Evolutionary conservation across 2,888 invertebrate genomes (phyloP), one percentile per base, ranked within the genome.

Genomic region (Branchellion lobata): DNA sequence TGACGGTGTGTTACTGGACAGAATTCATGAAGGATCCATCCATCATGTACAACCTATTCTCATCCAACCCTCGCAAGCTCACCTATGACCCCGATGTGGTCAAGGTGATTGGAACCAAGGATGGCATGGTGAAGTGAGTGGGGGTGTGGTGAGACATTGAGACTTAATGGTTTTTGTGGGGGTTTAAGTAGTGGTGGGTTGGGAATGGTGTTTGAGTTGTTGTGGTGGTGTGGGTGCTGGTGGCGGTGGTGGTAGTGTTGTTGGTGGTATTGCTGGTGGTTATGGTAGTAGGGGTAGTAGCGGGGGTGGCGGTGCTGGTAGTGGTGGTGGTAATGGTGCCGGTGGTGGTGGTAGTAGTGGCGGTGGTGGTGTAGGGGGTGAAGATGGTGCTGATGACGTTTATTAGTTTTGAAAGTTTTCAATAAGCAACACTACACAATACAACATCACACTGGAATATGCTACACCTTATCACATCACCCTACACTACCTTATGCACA

Each of bases 121-220:
- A 79, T 36, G 79, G 79, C 33, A 79, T 79, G 79, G 69, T 79
- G 33, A 68, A 79, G 79, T 79, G 40, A 79, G 75, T 75, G 61
- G n/a, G n/a, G 61, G 61, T 18, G 5, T 57, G 61, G 61, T 24
- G 61, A 5, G 5, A 5, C n/a, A n/a, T n/a, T n/a, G n/a, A n/a
- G n/a, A n/a, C n/a, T n/a, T 8, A 24, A n/a, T 18, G 21, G 24
- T 5, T 24, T 18, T 24, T 18, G 3, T 18, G 61, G 5, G 61
- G 61, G 21, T 5, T 57, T 3, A n/a, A 5, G 14, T 57, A 5
- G 61, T 57, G 24, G n/a, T 18, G 61, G 21, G n/a, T 57, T 57
- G 61, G 61, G 61, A n/a, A 3, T 57, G 21, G 61, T 40, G n/a
- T 57, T 57, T 57, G 61, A n/a, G 5, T 18, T 5, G 61, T 14